A percentile compares a stretch with the other conserved stretches of the same genome.
These are phyloP conservation scores for Magallana nippona DNA, from an alignment of 2,888 invertebrate species.

Conservation along the genomic window DNA sequence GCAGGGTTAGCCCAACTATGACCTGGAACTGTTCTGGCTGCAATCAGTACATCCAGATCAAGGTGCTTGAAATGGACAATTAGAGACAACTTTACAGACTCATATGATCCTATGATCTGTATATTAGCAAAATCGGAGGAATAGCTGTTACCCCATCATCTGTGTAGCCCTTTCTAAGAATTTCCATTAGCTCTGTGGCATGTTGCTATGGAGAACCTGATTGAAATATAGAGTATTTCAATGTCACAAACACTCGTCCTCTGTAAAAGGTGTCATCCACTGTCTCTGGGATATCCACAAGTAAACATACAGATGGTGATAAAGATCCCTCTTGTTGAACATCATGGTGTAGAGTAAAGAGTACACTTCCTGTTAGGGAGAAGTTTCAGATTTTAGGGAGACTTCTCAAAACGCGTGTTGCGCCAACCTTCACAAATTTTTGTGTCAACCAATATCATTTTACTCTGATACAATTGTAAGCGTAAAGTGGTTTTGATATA, in stretches of 20 bases:
- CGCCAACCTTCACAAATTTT: too few relatives aligned
- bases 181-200: conserved; percentile 34
- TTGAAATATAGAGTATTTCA: conserved; percentile 49
- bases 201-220: conserved; percentile 37
- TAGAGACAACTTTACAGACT: conserved; percentile 46
- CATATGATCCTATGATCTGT: conserved; percentile 48
- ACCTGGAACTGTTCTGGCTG: conserved; percentile 54
- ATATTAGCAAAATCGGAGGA: conserved; percentile 37
- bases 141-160: too few relatives aligned
- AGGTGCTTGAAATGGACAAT: conserved; percentile 48
- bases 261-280: conserved; percentile 52
- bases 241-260: conserved; percentile 49
- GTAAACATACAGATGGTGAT: conserved; percentile 56
- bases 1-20: conserved; percentile 56
- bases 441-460: too few relatives aligned
- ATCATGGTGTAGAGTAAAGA: conserved; percentile 55
- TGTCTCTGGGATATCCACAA: conserved; percentile 52
- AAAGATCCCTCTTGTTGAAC: conserved; percentile 53
- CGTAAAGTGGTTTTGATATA: too few relatives aligned
- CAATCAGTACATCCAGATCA: conserved; percentile 45
- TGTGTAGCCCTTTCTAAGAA: conserved; percentile 2
- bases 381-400: too few relatives aligned
- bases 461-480: too few relatives aligned
- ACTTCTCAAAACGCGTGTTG: too few relatives aligned
- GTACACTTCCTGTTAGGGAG: too few relatives aligned